Evolutionary conservation across 2,888 invertebrate genomes (phyloP).

Genomic region (Apoderus coryli): DNA sequence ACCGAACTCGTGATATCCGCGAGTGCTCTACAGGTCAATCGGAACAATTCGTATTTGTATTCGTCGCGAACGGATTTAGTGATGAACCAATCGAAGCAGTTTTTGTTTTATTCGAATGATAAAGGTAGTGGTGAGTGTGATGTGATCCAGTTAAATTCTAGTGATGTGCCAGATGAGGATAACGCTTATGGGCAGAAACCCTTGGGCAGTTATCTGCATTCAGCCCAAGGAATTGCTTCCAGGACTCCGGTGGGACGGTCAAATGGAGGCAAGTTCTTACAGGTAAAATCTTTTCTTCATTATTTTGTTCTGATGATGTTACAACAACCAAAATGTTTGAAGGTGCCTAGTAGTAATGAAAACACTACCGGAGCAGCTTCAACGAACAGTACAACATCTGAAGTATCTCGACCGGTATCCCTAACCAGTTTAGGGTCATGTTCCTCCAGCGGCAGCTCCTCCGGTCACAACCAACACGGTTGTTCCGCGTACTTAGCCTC

Average conservation of each 20-base stretch:
- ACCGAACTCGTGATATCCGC: conserved; percentile 28
- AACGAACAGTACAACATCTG: conserved; percentile 25
- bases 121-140: conserved; percentile 12
- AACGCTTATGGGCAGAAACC: conserved; percentile 24
- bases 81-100: conserved; percentile 13
- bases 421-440: conserved; percentile 67
- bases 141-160: conserved; percentile 6
- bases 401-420: conserved; percentile 52
- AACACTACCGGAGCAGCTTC: conserved; percentile 18
- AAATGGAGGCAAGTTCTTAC: conserved; percentile 30
- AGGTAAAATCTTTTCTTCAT: conserved; percentile 23
- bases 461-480: conserved; percentile 35
- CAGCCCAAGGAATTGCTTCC: conserved; percentile 30
- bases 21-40: conserved; percentile 18
- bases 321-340: conserved; percentile 31
- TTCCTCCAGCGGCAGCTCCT: conserved; percentile 47
- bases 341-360: conserved; percentile 37
- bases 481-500: conserved; percentile 73
- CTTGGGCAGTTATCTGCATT: conserved; percentile 30
- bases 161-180: conserved; percentile 16
- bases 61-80: conserved; percentile 6
- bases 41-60: conserved; percentile 23
- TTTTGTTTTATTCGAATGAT: conserved; percentile 15
- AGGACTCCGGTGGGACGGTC: conserved; percentile 31
- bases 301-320: conserved; percentile 12